Evolutionary conservation across 2,797 vertebrate species (phyloP), one percentile per base, ranked within the genome.

Genomic region (Hydrocynus forskahlii): DNA sequence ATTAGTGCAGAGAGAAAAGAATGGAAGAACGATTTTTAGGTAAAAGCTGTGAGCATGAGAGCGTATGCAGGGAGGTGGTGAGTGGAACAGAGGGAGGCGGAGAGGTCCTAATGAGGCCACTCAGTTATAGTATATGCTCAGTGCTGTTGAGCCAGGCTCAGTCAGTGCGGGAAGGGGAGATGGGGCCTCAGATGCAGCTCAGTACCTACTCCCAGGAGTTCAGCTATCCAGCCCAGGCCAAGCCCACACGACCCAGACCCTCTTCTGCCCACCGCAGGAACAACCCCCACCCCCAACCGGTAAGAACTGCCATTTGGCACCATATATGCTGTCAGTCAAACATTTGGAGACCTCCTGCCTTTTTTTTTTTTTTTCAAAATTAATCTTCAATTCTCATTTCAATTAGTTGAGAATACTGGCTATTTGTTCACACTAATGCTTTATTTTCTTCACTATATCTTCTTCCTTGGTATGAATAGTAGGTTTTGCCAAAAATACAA

Each of bases 211-310:
- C 90, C n/a, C 91, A 94, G 75, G 93, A 95, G 80, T 95, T 94
- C 67, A 78, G 83, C 40, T 88, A 87, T 57, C 89, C 92, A 79
- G 43, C 70, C 40, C 55, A 16, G 16, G 40, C 29, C 55, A 83
- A 66, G 66, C 78, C 83, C 54, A 70, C 10, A 66, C 59, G 60
- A 76, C 87, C 88, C 52, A 90, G 93, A 85, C 93, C 93, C 1
- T 91, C 91, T n/a, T 95, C 93, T n/a, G 90, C 90, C 17, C 83
- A 92, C 83, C 92, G 93, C 70, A 92, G 91, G 87, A 95, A 95
- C 91, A 95, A 95, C 84, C 94, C 94, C 16, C 94, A 95, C 75
- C 94, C 94, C 3, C 86, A 82, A 52, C 91, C 87, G 91, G 94
- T 95, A 91, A 94, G 92, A 83, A 29, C 23, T 29, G 29, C 3